These are phyloP conservation scores for Smutsia temminckii DNA, from an alignment of 2,797 vertebrate species.

Conservation along the genomic window DNA sequence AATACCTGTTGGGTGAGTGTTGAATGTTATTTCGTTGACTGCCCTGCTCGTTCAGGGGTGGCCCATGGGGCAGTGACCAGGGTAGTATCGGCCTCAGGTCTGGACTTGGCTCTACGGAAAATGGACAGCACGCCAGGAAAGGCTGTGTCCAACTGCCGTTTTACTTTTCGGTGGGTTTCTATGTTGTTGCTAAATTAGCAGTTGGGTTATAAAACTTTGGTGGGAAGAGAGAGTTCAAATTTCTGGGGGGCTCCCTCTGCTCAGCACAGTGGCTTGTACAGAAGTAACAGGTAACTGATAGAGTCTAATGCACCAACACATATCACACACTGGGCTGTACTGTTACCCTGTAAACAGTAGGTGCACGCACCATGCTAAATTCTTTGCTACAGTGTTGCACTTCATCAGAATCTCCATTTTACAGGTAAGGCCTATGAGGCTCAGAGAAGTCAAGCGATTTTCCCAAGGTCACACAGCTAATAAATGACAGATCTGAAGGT, in stretches of 20 bases:
- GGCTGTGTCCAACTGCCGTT: not conserved
- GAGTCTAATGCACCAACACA: not conserved
- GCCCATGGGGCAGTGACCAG: not conserved
- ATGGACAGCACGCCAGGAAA: not conserved
- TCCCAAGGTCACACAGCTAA: slow-evolving; percentile 26
- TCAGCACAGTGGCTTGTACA: not conserved
- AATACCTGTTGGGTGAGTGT: not conserved
- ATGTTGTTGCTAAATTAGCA: not conserved
- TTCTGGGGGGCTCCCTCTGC: not conserved
- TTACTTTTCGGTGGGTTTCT: not conserved
- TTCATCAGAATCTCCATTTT: not conserved
- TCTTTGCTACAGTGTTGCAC: not conserved
- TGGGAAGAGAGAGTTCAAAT: not conserved
- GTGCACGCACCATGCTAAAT: not conserved
- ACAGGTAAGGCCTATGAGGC: not conserved
- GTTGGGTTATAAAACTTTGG: not conserved
- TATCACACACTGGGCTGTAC: not conserved
- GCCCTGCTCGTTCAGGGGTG: not conserved
- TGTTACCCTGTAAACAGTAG: not conserved
- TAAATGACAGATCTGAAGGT: not conserved
- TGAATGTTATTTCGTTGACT: not conserved
- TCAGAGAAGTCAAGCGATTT: slow-evolving; percentile 46
- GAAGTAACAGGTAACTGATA: not conserved
- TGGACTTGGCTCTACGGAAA: not conserved
- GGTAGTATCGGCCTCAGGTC: not conserved